Evolutionary conservation across 2,113 vertebrate genomes (phyloP).

Genomic region (Corapipo altera): DNA sequence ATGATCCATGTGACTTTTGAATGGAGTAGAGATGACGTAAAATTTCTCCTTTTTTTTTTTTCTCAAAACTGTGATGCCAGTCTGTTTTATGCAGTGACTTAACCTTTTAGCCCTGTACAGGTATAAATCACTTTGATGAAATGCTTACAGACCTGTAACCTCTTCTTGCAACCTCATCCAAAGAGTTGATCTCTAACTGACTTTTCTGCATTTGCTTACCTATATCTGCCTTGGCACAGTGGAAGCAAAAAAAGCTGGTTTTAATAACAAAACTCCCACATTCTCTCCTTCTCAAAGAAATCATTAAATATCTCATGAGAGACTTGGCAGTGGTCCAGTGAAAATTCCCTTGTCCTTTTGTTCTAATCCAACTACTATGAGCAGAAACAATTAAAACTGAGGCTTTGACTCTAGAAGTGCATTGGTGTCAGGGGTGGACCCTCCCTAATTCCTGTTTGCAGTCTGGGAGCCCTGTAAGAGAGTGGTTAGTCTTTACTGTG

Average conservation of each 20-base stretch:
- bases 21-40: not conserved
- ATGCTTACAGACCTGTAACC: not conserved
- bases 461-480: not conserved
- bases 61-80: not conserved
- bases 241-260: not conserved
- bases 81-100: not conserved
- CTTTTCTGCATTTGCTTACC: not conserved
- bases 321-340: not conserved
- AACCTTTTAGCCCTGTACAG: not conserved
- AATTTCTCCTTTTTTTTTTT: not conserved
- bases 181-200: not conserved
- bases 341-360: not conserved
- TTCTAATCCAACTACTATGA: not conserved
- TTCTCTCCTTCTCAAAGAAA: not conserved
- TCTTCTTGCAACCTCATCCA: not conserved
- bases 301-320: not conserved
- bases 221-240: not conserved
- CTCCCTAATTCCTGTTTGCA: accelerated
- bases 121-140: not conserved
- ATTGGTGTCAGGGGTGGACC: not conserved
- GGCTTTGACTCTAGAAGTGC: not conserved
- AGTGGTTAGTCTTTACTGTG: not conserved
- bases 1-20: not conserved
- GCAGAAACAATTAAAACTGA: not conserved
- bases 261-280: accelerated